A percentile compares a stretch with the other conserved stretches of the same genome.
phyloP scores from a whole-genome alignment of 2,888 invertebrate species.

The Aplocera efformata region DNA sequence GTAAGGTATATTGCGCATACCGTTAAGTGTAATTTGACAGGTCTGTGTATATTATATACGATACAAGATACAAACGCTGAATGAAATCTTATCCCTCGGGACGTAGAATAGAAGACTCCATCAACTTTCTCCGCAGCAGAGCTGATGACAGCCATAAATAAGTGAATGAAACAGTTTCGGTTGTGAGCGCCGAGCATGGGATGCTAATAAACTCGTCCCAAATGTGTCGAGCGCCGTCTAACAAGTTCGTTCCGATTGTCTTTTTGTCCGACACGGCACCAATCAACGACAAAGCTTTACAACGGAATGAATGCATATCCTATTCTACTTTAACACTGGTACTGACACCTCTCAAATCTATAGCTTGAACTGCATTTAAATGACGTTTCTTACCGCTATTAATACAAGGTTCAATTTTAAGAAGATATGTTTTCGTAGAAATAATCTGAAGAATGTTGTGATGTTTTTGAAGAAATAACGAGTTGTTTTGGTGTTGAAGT shows the following conservation, averaged over 20 bases:
- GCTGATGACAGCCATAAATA: slow-evolving; percentile 25
- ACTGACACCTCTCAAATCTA: slow-evolving; percentile 23
- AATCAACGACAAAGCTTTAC: slow-evolving; percentile 37
- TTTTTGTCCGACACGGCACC: slow-evolving; percentile 41
- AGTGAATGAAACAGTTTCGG: slow-evolving; percentile 25
- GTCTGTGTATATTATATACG: too few species aligned
- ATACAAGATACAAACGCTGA: too few species aligned
- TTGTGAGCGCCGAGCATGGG: slow-evolving; percentile 28
- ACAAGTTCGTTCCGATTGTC: slow-evolving; percentile 33
- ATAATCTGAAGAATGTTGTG: slow-evolving; percentile 31
- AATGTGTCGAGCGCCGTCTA: slow-evolving; percentile 28
- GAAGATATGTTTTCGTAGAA: slow-evolving; percentile 2
- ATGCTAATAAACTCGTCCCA: slow-evolving; percentile 32
- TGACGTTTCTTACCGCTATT: slow-evolving; percentile 3
- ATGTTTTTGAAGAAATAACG: slow-evolving; percentile 27
- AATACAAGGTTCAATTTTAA: slow-evolving; percentile 15
- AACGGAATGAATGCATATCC: slow-evolving; percentile 30
- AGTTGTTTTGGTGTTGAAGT: slow-evolving; percentile 20
- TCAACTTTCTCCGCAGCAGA: slow-evolving; percentile 27
- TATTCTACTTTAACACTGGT: slow-evolving; percentile 29
- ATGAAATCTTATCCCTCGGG: too few species aligned
- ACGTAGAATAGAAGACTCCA: too few species aligned
- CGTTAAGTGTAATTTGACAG: too few species aligned
- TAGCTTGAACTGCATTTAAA: slow-evolving; percentile 6
- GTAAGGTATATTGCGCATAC: too few species aligned